Conservation (phyloP, 2,113 vertebrate species). For the Centropus bengalensis region DNA sequence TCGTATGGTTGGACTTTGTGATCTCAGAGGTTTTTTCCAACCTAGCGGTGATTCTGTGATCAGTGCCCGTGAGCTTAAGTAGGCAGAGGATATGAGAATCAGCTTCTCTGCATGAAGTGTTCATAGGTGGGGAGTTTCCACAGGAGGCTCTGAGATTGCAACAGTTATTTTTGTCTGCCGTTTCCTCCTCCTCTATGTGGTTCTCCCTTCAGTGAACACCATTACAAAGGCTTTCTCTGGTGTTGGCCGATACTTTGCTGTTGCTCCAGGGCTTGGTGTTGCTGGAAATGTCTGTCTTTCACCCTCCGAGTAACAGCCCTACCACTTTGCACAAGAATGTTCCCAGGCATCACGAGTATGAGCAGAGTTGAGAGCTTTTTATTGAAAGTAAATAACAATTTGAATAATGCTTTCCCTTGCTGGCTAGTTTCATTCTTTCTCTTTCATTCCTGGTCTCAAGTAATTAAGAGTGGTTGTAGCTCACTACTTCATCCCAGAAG, state of each 20-base stretch:
- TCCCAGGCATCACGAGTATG: background rate
- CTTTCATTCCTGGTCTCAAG: background rate
- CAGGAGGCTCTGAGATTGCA: background rate
- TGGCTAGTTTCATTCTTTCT: background rate
- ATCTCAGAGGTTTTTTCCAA: too few relatives aligned
- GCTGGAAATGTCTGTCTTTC: background rate
- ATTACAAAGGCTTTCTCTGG: background rate
- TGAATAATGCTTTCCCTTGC: background rate
- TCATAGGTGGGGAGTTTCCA: background rate
- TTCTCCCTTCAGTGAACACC: background rate
- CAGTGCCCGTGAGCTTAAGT: background rate
- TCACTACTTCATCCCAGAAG: background rate
- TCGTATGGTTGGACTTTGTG: too few relatives aligned
- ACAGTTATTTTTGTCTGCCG: background rate
- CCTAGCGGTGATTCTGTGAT: too few relatives aligned
- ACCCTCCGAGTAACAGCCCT: background rate
- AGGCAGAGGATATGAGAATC: background rate
- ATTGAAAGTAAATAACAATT: background rate
- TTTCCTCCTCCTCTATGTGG: background rate
- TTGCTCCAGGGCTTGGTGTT: background rate
- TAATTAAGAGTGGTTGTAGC: background rate
- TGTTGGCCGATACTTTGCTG: background rate
- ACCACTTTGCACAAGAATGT: background rate
- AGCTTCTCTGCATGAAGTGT: background rate
- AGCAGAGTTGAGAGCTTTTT: background rate